phyloP scores from a whole-genome alignment of 2,888 invertebrate species.

The Volucella zonaria region DNA sequence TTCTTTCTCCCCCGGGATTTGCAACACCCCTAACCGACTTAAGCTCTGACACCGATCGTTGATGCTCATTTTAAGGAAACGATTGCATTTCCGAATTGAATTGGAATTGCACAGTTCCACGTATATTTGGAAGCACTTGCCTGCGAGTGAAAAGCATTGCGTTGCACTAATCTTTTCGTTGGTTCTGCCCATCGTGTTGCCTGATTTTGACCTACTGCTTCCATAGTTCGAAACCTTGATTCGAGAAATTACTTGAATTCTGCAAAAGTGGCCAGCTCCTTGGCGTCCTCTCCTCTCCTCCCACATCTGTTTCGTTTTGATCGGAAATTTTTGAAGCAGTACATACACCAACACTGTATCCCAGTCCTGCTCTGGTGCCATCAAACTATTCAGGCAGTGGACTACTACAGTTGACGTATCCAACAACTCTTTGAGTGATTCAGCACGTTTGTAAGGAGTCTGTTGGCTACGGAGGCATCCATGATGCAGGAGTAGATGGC shows the following conservation, averaged over 20 bases:
- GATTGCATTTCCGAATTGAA: conserved; percentile 19
- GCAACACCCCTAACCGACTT: no score
- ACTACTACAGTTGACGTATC: conserved; percentile 10
- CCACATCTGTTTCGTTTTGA: conserved; percentile 5
- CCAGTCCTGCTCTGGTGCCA: background rate
- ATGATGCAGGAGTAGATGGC: no score
- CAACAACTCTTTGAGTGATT: background rate
- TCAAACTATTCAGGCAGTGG: background rate
- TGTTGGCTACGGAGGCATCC: no score
- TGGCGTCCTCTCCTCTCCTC: conserved; percentile 12
- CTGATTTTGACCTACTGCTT: conserved; percentile 19
- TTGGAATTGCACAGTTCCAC: conserved; percentile 23
- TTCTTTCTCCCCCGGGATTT: no score
- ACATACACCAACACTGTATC: conserved; percentile 1
- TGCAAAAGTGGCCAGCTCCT: conserved; percentile 5
- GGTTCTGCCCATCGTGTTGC: background rate
- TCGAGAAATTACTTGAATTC: conserved; percentile 20
- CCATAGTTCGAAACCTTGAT: conserved; percentile 37
- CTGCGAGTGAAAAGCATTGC: conserved; percentile 29
- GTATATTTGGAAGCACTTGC: background rate
- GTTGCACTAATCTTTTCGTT: background rate
- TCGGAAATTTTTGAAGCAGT: background rate
- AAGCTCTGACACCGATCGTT: conserved; percentile 2
- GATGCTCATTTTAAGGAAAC: conserved; percentile 14
- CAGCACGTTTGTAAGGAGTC: no score